Evolutionary conservation across 2,797 vertebrate genomes (phyloP), one percentile per base, ranked within the genome.

Genomic region (Neoniphon sammara): DNA sequence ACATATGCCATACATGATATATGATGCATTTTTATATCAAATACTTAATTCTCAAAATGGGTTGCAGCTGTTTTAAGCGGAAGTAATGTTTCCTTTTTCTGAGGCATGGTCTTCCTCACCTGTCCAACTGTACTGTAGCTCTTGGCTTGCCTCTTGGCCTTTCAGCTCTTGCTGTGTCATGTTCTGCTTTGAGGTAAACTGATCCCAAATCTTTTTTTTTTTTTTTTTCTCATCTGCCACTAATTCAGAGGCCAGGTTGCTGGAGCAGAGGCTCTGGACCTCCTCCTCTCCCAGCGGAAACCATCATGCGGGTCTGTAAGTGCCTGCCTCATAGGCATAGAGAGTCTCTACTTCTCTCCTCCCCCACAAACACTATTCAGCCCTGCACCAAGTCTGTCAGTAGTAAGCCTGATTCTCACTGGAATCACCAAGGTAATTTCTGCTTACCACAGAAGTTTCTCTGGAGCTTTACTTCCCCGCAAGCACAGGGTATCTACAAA

Each of bases 111-210:
- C 50, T 67, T 54, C 44, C 50, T 69, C 66, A 49, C 64, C 21
- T 27, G 20, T 61, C n/a, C 15, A 65, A 34, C 50, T 64, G 66
- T 78, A 47, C 49, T 62, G 31, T 5, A 66, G 44, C 25, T 74
- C 56, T 71, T 52, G 55, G 67, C 47, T 59, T 59, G 52, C 5
- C 57, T 57, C 25, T 62, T 15, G 21, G 52, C 50, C 10, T 64
- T 65, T 66, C 25, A 46, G 59, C 46, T 82, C 66, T 80, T 79
- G 68, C 70, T 71, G 66, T 74, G 75, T 85, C 75, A 71, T 68
- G 52, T 73, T 83, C 47, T 78, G 80, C 71, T 66, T 50, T 60
- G 31, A 80, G 17, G 31, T 52, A 75, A 84, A 78, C 17, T 58
- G 64, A 91, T 63, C 59, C 20, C 46, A 78, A 54, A 49, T 66